Conservation (phyloP, 1,140 invertebrate species). For the Drosophila pallidifrons region DNA sequence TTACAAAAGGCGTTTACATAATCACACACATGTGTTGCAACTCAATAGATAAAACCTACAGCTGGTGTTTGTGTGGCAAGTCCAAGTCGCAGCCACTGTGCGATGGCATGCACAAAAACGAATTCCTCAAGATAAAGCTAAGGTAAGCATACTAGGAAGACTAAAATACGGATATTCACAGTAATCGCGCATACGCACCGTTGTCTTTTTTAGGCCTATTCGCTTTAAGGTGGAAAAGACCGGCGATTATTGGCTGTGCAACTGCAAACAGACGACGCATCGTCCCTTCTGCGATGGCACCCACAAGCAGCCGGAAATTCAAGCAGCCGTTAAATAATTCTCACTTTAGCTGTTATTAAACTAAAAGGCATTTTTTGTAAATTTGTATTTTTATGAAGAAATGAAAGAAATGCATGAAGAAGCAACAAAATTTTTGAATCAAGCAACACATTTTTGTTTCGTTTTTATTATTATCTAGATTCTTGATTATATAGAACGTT, state of each 20-base stretch:
- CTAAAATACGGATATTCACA: neutral
- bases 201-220: slow-evolving; percentile 88
- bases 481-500: slow-evolving; percentile 62
- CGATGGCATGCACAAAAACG: slow-evolving; percentile 94
- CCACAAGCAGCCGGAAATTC: slow-evolving; percentile 91
- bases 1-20: slow-evolving; percentile 68
- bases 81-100: slow-evolving; percentile 97
- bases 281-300: slow-evolving; percentile 99
- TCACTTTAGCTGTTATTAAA: neutral
- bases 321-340: slow-evolving; percentile 85
- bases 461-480: slow-evolving; percentile 34
- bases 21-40: slow-evolving; percentile 48
- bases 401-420: slow-evolving; percentile 55
- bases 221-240: slow-evolving; percentile 93
- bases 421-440: slow-evolving; percentile 55
- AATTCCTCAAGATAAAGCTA: slow-evolving; percentile 89
- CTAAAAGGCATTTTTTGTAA: slow-evolving; percentile 24
- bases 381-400: neutral
- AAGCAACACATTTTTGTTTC: slow-evolving; percentile 64
- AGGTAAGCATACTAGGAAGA: slow-evolving; percentile 83
- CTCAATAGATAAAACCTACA: slow-evolving; percentile 91
- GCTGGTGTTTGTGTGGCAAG: slow-evolving; percentile 97
- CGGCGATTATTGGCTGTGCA: slow-evolving; percentile 98
- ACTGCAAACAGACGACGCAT: slow-evolving; percentile 98
- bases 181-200: neutral